A percentile compares a stretch with the other conserved stretches of the same genome.
These are phyloP conservation scores for Mormyrus hasselquistii DNA, from an alignment of 2,797 vertebrate species.

Conservation along the genomic window DNA sequence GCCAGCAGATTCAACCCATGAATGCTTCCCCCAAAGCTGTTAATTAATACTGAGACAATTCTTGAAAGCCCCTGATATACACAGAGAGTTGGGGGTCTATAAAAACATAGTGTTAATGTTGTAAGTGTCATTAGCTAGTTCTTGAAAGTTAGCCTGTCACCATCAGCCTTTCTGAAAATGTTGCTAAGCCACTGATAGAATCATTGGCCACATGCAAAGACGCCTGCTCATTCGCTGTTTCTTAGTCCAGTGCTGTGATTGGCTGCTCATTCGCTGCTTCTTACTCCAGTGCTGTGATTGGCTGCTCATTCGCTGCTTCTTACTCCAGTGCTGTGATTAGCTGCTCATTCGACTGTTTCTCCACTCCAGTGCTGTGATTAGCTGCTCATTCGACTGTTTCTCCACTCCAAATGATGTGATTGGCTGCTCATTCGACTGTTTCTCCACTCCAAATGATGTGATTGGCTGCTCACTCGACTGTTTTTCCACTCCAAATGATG, in stretches of 20 bases:
- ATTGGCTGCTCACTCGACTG: no score
- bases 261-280: not conserved
- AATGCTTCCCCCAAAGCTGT: not conserved
- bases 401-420: no score
- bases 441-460: not conserved
- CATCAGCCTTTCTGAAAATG: not conserved
- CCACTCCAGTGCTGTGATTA: no score
- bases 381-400: no score
- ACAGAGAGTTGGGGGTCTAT: not conserved
- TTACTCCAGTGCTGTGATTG: not conserved
- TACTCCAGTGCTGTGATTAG: no score
- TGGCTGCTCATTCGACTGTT: no score
- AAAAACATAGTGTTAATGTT: not conserved
- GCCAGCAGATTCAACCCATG: not conserved
- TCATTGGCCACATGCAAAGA: not conserved
- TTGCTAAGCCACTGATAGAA: not conserved
- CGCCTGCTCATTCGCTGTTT: not conserved
- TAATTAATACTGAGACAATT: not conserved
- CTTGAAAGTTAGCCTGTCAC: not conserved
- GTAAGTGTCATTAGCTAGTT: not conserved
- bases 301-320: no score
- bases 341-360: no score
- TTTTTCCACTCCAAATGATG: no score
- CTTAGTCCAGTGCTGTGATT: not conserved
- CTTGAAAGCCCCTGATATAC: not conserved